Base-by-base conservation (phyloP, 2,888 invertebrate genomes). In the Caenorhabditis sp. region DNA sequence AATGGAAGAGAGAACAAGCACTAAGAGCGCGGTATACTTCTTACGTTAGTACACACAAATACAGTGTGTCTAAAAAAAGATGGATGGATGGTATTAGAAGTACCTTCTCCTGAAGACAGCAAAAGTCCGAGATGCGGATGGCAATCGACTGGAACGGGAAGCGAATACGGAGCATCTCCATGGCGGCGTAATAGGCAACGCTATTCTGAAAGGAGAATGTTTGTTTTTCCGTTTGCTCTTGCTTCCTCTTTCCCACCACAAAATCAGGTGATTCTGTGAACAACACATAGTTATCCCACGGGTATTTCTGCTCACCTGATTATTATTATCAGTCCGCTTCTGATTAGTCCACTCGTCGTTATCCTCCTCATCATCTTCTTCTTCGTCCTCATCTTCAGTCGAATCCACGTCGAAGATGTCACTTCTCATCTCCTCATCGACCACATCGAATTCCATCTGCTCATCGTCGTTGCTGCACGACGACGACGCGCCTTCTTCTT, bases 61-160 rank as follows among this genome's bases (percentile, higher is more conserved):
- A n/a, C n/a, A n/a, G n/a, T n/a, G 27, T 27, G 15, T 48, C 27
- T 48, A 48, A 48, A 50, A 39, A 50, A 20, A 39, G n/a, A 37
- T 17, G n/a, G n/a, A n/a, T 43, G 45, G 43, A 20, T 11, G 43
- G 41, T 20, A 56, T 8, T 7, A 27, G 43, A n/a, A n/a, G n/a
- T 52, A 80, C 80, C 78, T 80, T 66, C 46, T 79, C 84, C 45
- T 79, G 81, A 6, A 87, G 79, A 75, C 85, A 86, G 48, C 82
- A 79, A 66, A 84, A 85, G 41, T 86, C 86, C 4, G 83, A 78
- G 43, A 85, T 78, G n/a, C 83, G 78, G 65, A 86, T 80, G 15
- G 83, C 46, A 50, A 87, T 84, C 24, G 86, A 86, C 62, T 83
- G 84, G 68, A 81, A 86, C 17, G 87, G 87, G 55, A 87, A 87